A percentile compares a stretch with the other conserved stretches of the same genome.
Evolutionary conservation across 2,888 invertebrate genomes (phyloP).

Genomic region (Julus scandinavius): DNA sequence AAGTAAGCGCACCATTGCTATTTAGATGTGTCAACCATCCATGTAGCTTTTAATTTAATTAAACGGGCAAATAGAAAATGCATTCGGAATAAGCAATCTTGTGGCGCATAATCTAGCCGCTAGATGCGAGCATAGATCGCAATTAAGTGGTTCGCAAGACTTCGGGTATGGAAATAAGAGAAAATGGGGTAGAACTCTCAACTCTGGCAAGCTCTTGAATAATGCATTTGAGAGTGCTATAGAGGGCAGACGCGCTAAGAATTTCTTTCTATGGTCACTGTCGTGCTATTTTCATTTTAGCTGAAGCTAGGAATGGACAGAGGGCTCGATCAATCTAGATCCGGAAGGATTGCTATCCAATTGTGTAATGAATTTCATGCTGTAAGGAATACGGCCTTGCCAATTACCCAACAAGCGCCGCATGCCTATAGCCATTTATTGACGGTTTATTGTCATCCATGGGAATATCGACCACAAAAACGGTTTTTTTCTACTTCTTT

Average conservation of each 20-base stretch:
- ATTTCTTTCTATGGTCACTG: constrained; percentile 30
- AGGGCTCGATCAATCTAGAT: background rate
- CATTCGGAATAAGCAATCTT: constrained; percentile 18
- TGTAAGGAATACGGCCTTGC: background rate
- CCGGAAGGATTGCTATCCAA: constrained; percentile 1
- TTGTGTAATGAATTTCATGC: background rate
- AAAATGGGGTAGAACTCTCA: background rate
- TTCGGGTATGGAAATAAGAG: background rate
- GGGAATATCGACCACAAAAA: background rate
- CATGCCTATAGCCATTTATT: background rate
- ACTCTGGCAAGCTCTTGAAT: background rate
- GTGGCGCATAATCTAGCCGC: background rate
- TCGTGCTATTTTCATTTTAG: background rate
- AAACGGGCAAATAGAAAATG: constrained; percentile 17
- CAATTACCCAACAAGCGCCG: background rate
- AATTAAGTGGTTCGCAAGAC: background rate
- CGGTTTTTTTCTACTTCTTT: background rate
- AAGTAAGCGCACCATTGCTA: background rate
- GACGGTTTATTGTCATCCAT: background rate
- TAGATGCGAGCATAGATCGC: background rate
- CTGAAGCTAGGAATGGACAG: background rate
- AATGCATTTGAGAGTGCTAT: constrained; percentile 2
- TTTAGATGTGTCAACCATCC: background rate
- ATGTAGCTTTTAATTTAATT: constrained; percentile 28
- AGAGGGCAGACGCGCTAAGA: background rate